Percentiles rank a stretch among this genome's conserved stretches.
Evolutionary conservation across 1,140 invertebrate genomes (phyloP).

Genomic region (Lucilia sericata): DNA sequence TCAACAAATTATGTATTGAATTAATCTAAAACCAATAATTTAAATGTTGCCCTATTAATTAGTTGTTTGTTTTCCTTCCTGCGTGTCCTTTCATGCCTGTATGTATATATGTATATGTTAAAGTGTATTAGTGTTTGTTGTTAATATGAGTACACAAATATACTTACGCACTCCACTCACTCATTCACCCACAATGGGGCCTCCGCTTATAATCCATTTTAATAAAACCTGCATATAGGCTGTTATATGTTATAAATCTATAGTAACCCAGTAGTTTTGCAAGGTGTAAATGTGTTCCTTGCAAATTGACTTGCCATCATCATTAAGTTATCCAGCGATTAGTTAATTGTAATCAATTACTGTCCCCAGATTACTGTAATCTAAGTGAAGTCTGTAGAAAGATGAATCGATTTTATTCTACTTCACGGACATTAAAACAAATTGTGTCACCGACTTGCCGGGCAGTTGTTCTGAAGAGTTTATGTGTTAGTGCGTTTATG

Average conservation of each 20-base stretch:
- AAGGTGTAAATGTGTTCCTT: neutral
- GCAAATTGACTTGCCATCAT: too few relatives aligned
- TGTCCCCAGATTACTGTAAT: too few relatives aligned
- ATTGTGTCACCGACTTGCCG: too few relatives aligned
- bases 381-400: too few relatives aligned
- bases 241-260: neutral
- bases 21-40: constrained; percentile 14
- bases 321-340: too few relatives aligned
- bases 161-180: neutral
- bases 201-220: neutral
- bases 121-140: neutral
- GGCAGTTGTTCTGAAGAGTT: neutral
- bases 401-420: too few relatives aligned
- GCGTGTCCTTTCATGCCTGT: neutral
- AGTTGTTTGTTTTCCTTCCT: constrained; percentile 1
- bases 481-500: neutral
- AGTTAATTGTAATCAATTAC: too few relatives aligned
- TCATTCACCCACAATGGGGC: neutral
- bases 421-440: too few relatives aligned
- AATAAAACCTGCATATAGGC: constrained; percentile 14
- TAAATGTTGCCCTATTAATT: constrained; percentile 19
- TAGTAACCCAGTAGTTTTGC: neutral
- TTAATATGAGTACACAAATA: neutral
- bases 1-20: neutral
- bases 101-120: too few relatives aligned